Evolutionary conservation across 2,888 invertebrate species (phyloP).

Genomic region (Orthosia gothica): DNA sequence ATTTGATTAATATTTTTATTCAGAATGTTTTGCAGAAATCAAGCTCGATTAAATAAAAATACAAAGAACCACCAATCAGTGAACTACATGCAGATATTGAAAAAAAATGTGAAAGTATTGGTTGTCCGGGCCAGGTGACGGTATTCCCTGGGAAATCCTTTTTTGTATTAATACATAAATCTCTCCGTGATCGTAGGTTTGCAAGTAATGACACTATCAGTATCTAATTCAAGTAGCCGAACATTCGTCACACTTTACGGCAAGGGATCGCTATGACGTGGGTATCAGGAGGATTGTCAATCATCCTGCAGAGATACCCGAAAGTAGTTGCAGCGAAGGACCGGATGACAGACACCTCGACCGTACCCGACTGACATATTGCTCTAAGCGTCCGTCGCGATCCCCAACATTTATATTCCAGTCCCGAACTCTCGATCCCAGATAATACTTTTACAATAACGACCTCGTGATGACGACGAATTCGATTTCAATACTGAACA

Average conservation of each 20-base stretch:
- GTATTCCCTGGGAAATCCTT: conserved; percentile 32
- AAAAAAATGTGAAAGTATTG: conserved; percentile 1
- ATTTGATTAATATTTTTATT: conserved; percentile 50
- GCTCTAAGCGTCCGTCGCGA: conserved; percentile 79
- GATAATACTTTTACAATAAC: conserved; percentile 90
- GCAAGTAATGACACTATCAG: conserved; percentile 67
- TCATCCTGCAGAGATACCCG: conserved; percentile 62
- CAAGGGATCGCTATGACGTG: conserved; percentile 62
- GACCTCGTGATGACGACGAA: conserved; percentile 84
- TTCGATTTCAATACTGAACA: conserved; percentile 83
- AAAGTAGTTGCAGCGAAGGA: conserved; percentile 66
- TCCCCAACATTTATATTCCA: conserved; percentile 87
- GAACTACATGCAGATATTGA: not conserved
- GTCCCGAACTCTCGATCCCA: conserved; percentile 81
- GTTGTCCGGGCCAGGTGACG: conserved; percentile 24
- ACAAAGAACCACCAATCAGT: not conserved
- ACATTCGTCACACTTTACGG: conserved; percentile 66
- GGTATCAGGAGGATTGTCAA: conserved; percentile 68
- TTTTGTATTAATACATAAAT: conserved; percentile 55
- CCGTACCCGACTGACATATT: conserved; percentile 84
- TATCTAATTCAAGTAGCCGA: conserved; percentile 65
- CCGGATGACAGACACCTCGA: conserved; percentile 69
- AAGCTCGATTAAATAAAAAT: not conserved
- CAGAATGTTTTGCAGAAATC: conserved; percentile 21
- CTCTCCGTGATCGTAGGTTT: conserved; percentile 37